A percentile compares a stretch with the other conserved stretches of the same genome.
Evolutionary conservation across 2,797 vertebrate species (phyloP).

Genomic region (Karalla daura): DNA sequence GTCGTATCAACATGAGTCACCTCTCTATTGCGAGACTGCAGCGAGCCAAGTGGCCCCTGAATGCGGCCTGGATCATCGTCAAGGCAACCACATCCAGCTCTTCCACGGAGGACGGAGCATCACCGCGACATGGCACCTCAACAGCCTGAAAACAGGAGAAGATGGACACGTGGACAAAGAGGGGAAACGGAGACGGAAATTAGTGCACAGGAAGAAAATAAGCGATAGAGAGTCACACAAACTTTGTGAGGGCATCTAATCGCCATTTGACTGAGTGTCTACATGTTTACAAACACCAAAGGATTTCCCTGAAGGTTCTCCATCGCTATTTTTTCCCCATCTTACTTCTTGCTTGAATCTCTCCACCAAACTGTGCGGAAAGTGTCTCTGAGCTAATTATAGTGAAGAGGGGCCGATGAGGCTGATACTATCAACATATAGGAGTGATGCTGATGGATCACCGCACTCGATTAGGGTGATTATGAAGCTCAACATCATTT

Average conservation of each 20-base stretch:
- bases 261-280: no score
- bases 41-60: conserved; percentile 88
- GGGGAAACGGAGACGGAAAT: neutral
- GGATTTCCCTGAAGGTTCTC: no score
- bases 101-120: conserved; percentile 14
- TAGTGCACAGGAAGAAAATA: neutral
- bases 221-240: no score
- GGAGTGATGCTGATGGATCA: neutral
- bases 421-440: no score
- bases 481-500: neutral
- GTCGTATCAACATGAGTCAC: conserved; percentile 68
- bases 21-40: conserved; percentile 67
- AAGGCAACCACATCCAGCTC: conserved; percentile 74
- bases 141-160: conserved; percentile 47
- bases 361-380: no score
- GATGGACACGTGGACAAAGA: neutral
- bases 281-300: no score
- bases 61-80: conserved; percentile 85
- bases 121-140: conserved; percentile 14
- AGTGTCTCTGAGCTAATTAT: no score
- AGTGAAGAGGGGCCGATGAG: neutral
- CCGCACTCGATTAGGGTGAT: neutral
- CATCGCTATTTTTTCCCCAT: no score
- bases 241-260: no score
- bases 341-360: no score